Evolutionary conservation across 2,888 invertebrate species (phyloP).

Genomic region (Dynastes grantii): DNA sequence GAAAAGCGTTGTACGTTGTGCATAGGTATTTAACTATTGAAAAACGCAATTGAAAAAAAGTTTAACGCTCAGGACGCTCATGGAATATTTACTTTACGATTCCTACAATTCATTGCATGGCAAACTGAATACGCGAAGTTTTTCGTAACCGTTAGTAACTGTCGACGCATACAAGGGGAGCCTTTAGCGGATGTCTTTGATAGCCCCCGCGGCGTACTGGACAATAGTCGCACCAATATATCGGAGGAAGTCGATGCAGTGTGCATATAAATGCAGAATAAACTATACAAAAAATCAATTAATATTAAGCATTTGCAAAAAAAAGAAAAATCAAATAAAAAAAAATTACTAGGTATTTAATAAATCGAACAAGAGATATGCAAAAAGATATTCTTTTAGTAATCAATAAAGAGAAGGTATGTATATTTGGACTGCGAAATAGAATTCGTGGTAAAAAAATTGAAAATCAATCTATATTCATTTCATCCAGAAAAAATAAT

Average conservation of each 20-base stretch:
- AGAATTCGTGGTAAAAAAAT: no score
- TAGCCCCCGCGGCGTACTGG: neutral
- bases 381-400: no score
- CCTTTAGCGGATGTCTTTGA: neutral
- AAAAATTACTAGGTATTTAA: neutral
- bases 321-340: neutral
- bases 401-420: no score
- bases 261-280: slow-evolving; percentile 23
- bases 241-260: slow-evolving; percentile 19
- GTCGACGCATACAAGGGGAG: neutral
- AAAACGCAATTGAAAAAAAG: no score
- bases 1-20: no score
- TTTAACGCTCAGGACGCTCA: no score
- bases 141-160: slow-evolving; percentile 12
- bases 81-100: no score
- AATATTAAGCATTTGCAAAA: neutral
- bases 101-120: neutral
- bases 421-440: no score
- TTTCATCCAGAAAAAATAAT: no score
- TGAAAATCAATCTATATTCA: no score
- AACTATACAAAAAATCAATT: neutral
- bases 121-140: neutral
- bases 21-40: no score
- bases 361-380: no score
- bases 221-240: neutral